phyloP scores from a whole-genome alignment of 2,113 vertebrate genomes.

The Mastomys coucha region DNA sequence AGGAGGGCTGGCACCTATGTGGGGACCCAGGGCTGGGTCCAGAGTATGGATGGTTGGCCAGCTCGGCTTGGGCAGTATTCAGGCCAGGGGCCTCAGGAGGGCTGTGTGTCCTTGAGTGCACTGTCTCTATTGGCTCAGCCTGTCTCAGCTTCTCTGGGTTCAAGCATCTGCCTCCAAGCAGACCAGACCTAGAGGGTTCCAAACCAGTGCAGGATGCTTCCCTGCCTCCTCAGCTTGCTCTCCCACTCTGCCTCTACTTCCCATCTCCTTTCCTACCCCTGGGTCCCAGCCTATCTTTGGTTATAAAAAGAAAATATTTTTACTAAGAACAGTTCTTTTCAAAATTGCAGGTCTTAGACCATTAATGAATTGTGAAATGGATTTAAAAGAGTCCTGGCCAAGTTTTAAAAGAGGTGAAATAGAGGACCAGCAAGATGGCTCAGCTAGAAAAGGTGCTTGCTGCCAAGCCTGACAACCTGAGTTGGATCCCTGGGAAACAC shows the following conservation, averaged over 20 bases:
- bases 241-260: rapidly evolving
- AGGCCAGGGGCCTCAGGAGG: background rate
- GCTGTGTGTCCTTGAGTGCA: background rate
- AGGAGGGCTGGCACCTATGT: rapidly evolving
- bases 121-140: background rate
- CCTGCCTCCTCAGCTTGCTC: background rate
- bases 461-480: background rate
- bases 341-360: background rate
- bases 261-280: background rate
- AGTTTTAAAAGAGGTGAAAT: background rate
- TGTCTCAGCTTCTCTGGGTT: background rate
- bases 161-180: background rate
- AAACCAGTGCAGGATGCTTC: background rate
- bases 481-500: too few species aligned
- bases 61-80: background rate
- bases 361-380: background rate
- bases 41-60: rapidly evolving
- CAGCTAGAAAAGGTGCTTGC: background rate
- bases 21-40: background rate
- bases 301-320: slow-evolving; percentile 18
- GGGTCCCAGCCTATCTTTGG: background rate
- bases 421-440: background rate
- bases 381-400: background rate
- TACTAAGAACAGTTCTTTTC: background rate
- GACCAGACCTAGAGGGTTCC: background rate